Evolutionary conservation across 2,888 invertebrate genomes (phyloP), one percentile per base, ranked within the genome.

Genomic region (Ophion obscuratus): DNA sequence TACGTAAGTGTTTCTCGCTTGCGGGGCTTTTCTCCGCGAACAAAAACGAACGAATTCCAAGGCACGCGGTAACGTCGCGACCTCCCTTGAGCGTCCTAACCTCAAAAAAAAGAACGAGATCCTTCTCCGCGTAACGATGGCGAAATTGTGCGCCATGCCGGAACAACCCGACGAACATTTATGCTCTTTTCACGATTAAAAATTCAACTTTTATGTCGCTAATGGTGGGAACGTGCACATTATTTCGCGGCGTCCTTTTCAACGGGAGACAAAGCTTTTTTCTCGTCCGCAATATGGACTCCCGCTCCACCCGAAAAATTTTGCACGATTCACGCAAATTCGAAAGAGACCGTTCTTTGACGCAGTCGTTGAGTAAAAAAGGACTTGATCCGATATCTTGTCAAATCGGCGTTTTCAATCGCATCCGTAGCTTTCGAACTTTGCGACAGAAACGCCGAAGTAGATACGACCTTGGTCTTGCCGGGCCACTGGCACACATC

Each of bases 71-170:
- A 82, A 81, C 44, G 47, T 68, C 14, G 53, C 66, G 70, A 67
- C 27, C 24, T 11, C 68, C 62, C 67, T 20, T 53, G 61, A 73
- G 59, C 44, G 27, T 59, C 40, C 40, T 85, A 85, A 85, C 85
- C 85, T 85, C 24, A 53, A 85, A 81, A 47, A 24, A 20, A 57
- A 44, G 27, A 73, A 40, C 27, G 31, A 3, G 31, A 70, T 66
- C 81, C 68, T 53, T 74, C 44, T 66, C 66, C 27, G 53, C 36
- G 17, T 31, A 61, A 27, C 61, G 24, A 40, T 67, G 68, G 44
- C 67, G n/a, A 24, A 31, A 71, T 20, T 76, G 73, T 17, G n/a
- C 53, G 27, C 20, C 17, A 4, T 1, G 4, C 20, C 31, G 10
- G 5, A 14, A 2, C 5, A 14, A 5, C 53, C 17, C 62, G 2